Evolutionary conservation across 2,888 invertebrate genomes (phyloP).

Genomic region (Epistrophe grossulariae): DNA sequence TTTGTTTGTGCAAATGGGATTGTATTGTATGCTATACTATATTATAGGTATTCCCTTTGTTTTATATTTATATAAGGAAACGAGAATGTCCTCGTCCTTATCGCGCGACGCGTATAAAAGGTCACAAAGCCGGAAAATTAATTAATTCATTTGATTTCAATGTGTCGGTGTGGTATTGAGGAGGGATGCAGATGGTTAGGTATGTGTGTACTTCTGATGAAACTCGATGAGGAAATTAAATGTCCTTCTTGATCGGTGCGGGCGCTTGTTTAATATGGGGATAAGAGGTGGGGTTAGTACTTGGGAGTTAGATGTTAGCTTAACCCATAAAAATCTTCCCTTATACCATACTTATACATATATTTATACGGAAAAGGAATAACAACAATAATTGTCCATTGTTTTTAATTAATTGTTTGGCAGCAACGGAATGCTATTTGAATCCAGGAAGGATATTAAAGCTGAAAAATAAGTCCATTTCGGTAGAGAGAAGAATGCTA

Average conservation of each 20-base stretch:
- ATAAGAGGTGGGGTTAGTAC: not conserved
- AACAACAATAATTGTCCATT: constrained; percentile 52
- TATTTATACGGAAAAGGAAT: constrained; percentile 1
- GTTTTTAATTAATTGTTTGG: constrained; percentile 59
- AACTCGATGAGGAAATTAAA: constrained; percentile 72
- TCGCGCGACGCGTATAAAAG: constrained; percentile 58
- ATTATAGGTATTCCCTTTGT: constrained; percentile 1
- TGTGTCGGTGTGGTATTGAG: not conserved
- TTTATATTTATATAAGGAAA: constrained; percentile 38
- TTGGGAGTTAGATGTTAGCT: not conserved
- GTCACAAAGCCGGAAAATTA: constrained; percentile 75
- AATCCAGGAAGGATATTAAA: constrained; percentile 59
- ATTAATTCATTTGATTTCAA: constrained; percentile 75
- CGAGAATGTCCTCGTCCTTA: constrained; percentile 49
- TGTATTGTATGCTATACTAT: constrained; percentile 19
- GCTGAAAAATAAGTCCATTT: constrained; percentile 64
- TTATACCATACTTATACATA: not conserved
- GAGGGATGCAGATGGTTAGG: not conserved
- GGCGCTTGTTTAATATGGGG: not conserved
- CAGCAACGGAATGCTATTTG: constrained; percentile 37
- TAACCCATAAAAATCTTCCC: not conserved
- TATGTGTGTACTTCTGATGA: constrained; percentile 47
- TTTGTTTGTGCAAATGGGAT: constrained; percentile 47
- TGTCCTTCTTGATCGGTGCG: constrained; percentile 40
- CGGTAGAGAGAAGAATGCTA: constrained; percentile 40